Evolutionary conservation across 2,888 invertebrate species (phyloP).

Genomic region (Thereva nobilitata): DNA sequence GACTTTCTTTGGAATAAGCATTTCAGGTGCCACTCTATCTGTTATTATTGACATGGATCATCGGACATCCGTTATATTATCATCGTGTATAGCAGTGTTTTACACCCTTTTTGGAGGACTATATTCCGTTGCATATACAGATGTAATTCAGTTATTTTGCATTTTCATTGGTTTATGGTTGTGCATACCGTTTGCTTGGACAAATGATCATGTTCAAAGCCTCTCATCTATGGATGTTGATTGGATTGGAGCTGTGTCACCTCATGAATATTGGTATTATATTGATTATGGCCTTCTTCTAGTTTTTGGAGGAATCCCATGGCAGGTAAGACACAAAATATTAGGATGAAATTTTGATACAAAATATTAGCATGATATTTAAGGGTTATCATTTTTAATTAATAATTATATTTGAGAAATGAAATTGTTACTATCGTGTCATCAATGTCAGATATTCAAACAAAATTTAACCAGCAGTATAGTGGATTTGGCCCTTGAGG

Average conservation of each 20-base stretch:
- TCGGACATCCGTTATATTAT: conserved; percentile 88
- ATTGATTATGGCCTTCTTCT: conserved; percentile 86
- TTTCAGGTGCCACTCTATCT: conserved; percentile 86
- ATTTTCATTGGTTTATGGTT: conserved; percentile 98
- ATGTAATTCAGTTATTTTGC: conserved; percentile 96
- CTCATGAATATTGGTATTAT: conserved; percentile 78
- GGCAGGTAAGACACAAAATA: conserved; percentile 72
- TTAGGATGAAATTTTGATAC: neutral
- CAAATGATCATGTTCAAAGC: conserved; percentile 81
- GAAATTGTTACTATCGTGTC: no score
- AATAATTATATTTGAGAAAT: no score
- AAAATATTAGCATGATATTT: neutral
- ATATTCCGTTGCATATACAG: conserved; percentile 98
- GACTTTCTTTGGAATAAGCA: neutral
- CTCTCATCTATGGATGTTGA: conserved; percentile 82
- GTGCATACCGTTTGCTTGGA: conserved; percentile 95
- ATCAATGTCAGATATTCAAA: no score
- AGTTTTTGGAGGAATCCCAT: conserved; percentile 95
- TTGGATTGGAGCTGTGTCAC: conserved; percentile 83
- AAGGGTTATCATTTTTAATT: no score
- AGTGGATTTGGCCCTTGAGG: no score
- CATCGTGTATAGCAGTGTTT: conserved; percentile 93
- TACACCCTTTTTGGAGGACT: conserved; percentile 98
- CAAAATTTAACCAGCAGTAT: no score
- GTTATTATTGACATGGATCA: conserved; percentile 98